These are phyloP conservation scores for Patiria pectinifera DNA, from an alignment of 53 echinoderm and acorn worm genomes.

Conservation along the genomic window DNA sequence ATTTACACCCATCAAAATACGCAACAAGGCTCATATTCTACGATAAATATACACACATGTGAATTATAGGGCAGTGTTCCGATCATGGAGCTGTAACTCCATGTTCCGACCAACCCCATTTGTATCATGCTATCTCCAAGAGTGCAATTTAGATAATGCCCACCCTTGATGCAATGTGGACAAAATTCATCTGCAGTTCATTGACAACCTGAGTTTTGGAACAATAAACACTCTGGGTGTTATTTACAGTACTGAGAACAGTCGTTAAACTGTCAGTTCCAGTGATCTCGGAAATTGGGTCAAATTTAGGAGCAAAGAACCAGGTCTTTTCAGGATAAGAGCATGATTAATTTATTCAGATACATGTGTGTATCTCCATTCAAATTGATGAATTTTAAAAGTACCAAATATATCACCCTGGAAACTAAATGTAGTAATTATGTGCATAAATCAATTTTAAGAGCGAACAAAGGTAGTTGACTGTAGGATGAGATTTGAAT, in stretches of 20 bases:
- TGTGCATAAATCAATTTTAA: not conserved
- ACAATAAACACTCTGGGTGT: not conserved
- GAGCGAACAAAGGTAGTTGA: not conserved
- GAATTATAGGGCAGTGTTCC: not conserved
- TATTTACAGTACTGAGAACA: not conserved
- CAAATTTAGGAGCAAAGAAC: not conserved
- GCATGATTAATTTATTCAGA: not conserved
- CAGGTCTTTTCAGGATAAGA: not conserved
- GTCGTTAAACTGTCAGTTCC: not conserved
- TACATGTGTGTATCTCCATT: no score
- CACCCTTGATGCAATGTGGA: not conserved
- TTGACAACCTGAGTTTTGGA: not conserved
- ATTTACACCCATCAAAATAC: not conserved
- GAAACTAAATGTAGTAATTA: not conserved
- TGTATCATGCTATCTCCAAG: no score
- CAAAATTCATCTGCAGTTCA: not conserved
- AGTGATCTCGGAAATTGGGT: not conserved
- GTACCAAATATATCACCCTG: not conserved
- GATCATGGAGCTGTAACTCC: not conserved
- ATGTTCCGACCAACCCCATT: no score
- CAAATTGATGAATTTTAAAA: not conserved
- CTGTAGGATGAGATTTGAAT: not conserved
- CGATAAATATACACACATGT: constrained; percentile 13
- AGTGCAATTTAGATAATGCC: no score
- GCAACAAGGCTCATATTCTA: constrained; percentile 1